Evolutionary conservation across 2,797 vertebrate species (phyloP).

Genomic region (Dallia pectoralis): DNA sequence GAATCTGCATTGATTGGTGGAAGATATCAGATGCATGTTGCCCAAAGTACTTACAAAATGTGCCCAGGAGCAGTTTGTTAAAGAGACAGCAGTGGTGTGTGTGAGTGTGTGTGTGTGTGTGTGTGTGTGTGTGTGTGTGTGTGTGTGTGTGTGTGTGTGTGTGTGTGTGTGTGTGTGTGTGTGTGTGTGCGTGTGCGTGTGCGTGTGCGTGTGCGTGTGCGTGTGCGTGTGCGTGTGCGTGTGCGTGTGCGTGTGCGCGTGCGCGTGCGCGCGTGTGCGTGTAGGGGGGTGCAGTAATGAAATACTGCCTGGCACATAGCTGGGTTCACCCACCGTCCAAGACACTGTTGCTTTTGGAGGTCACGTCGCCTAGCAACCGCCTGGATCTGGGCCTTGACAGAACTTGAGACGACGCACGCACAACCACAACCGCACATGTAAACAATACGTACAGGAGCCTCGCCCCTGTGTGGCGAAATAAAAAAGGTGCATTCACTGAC

Average conservation of each 20-base stretch:
- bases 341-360: conserved; percentile 61
- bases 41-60: conserved; percentile 32
- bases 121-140: conserved; percentile 13
- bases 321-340: conserved; percentile 59
- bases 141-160: conserved; percentile 5
- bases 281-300: conserved; percentile 43
- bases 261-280: conserved; percentile 5
- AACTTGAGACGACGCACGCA: conserved; percentile 45
- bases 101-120: conserved; percentile 6
- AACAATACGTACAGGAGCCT: background rate
- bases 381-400: conserved; percentile 49
- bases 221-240: conserved; percentile 3
- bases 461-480: background rate
- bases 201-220: conserved; percentile 5
- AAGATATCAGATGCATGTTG: conserved; percentile 22
- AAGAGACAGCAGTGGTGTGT: conserved; percentile 37
- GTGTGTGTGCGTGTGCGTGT: conserved; percentile 2
- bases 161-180: too few species aligned
- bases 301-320: conserved; percentile 53
- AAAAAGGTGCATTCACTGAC: conserved; percentile 21
- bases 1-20: conserved; percentile 2
- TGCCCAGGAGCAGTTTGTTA: conserved; percentile 25
- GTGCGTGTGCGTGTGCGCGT: conserved; percentile 1
- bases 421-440: conserved; percentile 29
- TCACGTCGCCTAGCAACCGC: conserved; percentile 65